Base-by-base conservation (phyloP, 1,140 invertebrate species). In the Drosophila tristis region DNA sequence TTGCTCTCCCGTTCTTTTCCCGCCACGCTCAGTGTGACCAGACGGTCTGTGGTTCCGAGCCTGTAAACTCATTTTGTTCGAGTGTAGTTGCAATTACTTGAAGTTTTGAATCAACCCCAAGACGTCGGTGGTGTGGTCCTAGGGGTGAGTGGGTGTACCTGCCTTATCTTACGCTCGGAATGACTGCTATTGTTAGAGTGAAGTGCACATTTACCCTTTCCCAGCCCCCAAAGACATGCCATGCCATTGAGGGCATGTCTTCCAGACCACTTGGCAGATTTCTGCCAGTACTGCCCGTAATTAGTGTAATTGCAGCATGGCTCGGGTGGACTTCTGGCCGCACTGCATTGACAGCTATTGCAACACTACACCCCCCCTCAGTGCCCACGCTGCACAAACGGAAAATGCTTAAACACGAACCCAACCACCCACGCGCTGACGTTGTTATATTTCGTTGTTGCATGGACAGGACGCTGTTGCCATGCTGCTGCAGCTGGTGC, bases 241-340 rank as follows among this genome's bases (percentile, higher is more conserved):
- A 47, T 2, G 35, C 43, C 26, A 35, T 20, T 39, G 13, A 8
- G 15, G 39, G 39, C 58, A 53, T 42, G 47, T 60, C 48, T 60
- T 72, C 23, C 56, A 60, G 54, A 48, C 68, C 43, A 50, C 35
- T 73, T 62, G 58, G 56, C 63, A 53, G 47, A 47, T 25, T 16
- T 51, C 23, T n/a, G 25, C 2, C 7, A 25, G 60, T 56, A 4
- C 15, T 63, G 7, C 43, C 57, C 53, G 70, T 66, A 86, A 87
- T 86, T 86, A 87, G 74, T 51, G 49, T 86, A 81, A 87, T 86
- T 86, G 74, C 74, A 58, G 48, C 35, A 44, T 45, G 13, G 20
- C 47, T 61, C 35, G n/a, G 44, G 43, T 44, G 43, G n/a, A 39
- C 39, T 58, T 54, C 42, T 65, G 67, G 63, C 43, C 66, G 50